These are phyloP conservation scores for Daktulosphaira vitifoliae DNA, from an alignment of 1,140 invertebrate species.

Conservation along the genomic window DNA sequence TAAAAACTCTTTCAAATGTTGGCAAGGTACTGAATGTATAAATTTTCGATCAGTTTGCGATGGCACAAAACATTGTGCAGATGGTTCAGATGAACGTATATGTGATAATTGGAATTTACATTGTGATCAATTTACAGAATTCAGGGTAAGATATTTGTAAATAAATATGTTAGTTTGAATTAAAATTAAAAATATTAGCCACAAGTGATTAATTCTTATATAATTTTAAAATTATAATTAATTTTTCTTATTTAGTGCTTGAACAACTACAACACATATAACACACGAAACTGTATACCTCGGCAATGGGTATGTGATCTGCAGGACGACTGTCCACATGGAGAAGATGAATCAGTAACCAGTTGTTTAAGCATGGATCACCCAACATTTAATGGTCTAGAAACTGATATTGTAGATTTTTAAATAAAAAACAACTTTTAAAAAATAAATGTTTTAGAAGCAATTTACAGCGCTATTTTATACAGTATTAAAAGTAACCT, in stretches of 20 bases:
- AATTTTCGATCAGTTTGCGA: constrained; percentile 36
- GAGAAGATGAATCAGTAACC: constrained; percentile 38
- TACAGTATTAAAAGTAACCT: constrained; percentile 33
- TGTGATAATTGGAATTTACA: constrained; percentile 34
- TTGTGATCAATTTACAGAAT: constrained; percentile 38
- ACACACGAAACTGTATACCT: constrained; percentile 36
- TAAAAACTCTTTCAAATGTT: constrained; percentile 36
- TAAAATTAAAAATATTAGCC: not conserved
- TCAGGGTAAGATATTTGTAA: constrained; percentile 36
- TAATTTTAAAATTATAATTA: constrained; percentile 11
- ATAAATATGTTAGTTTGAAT: too few relatives aligned
- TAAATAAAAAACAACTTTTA: constrained; percentile 27
- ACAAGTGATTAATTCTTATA: not conserved
- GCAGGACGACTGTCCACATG: constrained; percentile 39
- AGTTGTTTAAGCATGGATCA: constrained; percentile 35
- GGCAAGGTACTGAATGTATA: constrained; percentile 37
- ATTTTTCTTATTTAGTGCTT: constrained; percentile 26
- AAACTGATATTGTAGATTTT: constrained; percentile 27
- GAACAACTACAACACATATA: constrained; percentile 5
- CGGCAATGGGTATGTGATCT: constrained; percentile 39
- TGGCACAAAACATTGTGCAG: constrained; percentile 36
- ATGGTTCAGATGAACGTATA: constrained; percentile 39
- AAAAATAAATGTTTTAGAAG: constrained; percentile 20
- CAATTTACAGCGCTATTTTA: constrained; percentile 4
- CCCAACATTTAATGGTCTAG: constrained; percentile 31